A percentile compares a stretch with the other conserved stretches of the same genome.
Conservation (phyloP, 1,140 invertebrate genomes). For the Maconellicoccus hirsutus region DNA sequence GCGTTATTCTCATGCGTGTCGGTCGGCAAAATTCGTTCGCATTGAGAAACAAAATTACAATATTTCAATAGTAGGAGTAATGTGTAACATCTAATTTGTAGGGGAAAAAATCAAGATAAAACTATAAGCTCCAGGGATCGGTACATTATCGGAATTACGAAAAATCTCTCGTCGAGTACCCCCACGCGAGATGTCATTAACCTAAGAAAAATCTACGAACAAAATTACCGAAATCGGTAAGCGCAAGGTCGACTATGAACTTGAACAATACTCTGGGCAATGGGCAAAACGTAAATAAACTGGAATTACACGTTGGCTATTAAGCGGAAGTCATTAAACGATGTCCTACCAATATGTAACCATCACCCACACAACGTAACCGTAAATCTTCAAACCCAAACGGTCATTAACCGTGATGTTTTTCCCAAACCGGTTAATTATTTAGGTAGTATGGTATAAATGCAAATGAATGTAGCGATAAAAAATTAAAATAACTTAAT, state of each 20-base stretch:
- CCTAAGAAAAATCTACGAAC: background rate
- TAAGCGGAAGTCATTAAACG: slow-evolving; percentile 18
- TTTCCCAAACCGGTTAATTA: slow-evolving; percentile 16
- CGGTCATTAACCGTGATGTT: slow-evolving; percentile 16
- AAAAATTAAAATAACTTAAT: background rate
- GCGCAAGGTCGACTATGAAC: background rate
- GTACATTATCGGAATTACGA: no score
- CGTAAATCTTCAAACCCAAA: background rate
- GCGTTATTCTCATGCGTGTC: no score
- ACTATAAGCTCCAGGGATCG: no score
- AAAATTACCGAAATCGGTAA: background rate
- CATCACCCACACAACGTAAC: slow-evolving; percentile 16
- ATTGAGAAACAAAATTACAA: no score
- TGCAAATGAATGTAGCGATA: background rate
- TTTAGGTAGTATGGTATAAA: background rate
- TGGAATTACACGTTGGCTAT: slow-evolving; percentile 16
- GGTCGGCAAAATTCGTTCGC: no score
- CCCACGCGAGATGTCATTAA: background rate
- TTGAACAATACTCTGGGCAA: no score
- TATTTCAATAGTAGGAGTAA: no score
- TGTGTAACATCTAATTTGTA: no score
- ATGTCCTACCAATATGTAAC: slow-evolving; percentile 14
- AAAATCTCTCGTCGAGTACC: no score
- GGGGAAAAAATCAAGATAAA: no score
- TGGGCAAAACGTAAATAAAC: slow-evolving; percentile 2